A percentile compares a stretch with the other conserved stretches of the same genome.
These are phyloP conservation scores for Cichladusa arquata DNA, from an alignment of 2,113 vertebrate genomes.

Conservation along the genomic window DNA sequence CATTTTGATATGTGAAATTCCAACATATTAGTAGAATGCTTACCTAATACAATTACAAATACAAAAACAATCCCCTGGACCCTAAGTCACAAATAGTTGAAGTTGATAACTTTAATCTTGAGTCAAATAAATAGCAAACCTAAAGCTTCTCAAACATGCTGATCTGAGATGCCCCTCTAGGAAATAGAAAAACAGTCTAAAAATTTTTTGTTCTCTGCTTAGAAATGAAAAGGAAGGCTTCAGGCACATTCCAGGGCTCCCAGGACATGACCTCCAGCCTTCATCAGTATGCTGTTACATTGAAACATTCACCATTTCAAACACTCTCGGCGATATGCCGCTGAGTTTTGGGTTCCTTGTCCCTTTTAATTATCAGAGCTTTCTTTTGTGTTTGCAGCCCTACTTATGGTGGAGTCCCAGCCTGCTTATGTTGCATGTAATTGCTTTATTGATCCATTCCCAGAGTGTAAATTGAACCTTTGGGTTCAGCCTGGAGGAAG, in stretches of 20 bases:
- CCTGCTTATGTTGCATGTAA: not conserved
- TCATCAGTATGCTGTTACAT: not conserved
- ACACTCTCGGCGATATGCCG: not conserved
- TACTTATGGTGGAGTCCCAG: not conserved
- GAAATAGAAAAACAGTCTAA: not conserved
- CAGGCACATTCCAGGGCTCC: slow-evolving; percentile 26
- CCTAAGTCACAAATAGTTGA: rapidly evolving
- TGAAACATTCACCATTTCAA: not conserved
- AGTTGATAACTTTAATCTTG: not conserved
- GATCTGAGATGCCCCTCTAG: not conserved
- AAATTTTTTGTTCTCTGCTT: not conserved
- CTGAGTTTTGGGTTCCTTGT: not conserved
- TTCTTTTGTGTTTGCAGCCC: not conserved
- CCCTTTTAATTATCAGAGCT: not conserved
- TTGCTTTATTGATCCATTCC: not conserved
- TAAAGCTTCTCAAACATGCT: not conserved
- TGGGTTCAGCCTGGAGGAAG: not conserved
- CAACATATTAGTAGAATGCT: not conserved
- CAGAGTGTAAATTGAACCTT: not conserved
- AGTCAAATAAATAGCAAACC: not conserved
- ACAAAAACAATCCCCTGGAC: not conserved
- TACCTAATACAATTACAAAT: not conserved
- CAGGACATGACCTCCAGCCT: not conserved
- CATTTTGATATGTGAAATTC: not conserved
- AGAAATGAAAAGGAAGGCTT: not conserved